phyloP scores from a whole-genome alignment of 2,888 invertebrate species.

The Ellobium chinense region DNA sequence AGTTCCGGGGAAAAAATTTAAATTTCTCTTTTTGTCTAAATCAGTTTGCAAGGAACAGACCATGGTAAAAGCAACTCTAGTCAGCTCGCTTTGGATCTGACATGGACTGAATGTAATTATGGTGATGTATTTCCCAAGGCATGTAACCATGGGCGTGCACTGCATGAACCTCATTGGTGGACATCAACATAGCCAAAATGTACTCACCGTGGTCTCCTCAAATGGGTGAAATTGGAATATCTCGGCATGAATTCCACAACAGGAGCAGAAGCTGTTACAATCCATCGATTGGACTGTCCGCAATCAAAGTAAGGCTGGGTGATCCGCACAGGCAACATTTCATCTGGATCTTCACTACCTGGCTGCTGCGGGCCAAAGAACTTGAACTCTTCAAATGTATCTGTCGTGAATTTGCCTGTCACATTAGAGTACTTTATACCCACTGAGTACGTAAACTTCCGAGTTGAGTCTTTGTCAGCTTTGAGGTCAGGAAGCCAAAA shows the following conservation, averaged over 20 bases:
- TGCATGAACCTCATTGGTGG: too few relatives aligned
- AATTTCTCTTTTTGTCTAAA: too few relatives aligned
- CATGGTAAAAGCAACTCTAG: too few relatives aligned
- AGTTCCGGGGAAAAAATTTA: too few relatives aligned
- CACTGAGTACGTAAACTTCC: conserved; percentile 73
- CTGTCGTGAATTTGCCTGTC: conserved; percentile 71
- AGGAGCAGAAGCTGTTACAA: conserved; percentile 95
- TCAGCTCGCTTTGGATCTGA: too few relatives aligned
- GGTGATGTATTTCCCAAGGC: too few relatives aligned
- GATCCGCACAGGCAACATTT: conserved; percentile 92
- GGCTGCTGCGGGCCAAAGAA: conserved; percentile 79
- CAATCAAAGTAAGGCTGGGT: conserved; percentile 98
- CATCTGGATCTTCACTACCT: conserved; percentile 69
- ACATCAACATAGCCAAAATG: too few relatives aligned
- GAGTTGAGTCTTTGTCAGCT: conserved; percentile 84
- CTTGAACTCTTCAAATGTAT: conserved; percentile 63
- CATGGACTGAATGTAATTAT: too few relatives aligned
- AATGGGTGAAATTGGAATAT: conserved; percentile 75
- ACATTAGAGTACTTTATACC: conserved; percentile 75
- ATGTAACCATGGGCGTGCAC: too few relatives aligned
- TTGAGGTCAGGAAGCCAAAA: conserved; percentile 95
- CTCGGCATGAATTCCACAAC: conserved; percentile 95
- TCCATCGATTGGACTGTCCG: conserved; percentile 96
- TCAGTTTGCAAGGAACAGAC: too few relatives aligned
- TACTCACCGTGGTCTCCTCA: conserved; percentile 72